Conservation (phyloP, 2,797 vertebrate species). For the Avahi laniger region DNA sequence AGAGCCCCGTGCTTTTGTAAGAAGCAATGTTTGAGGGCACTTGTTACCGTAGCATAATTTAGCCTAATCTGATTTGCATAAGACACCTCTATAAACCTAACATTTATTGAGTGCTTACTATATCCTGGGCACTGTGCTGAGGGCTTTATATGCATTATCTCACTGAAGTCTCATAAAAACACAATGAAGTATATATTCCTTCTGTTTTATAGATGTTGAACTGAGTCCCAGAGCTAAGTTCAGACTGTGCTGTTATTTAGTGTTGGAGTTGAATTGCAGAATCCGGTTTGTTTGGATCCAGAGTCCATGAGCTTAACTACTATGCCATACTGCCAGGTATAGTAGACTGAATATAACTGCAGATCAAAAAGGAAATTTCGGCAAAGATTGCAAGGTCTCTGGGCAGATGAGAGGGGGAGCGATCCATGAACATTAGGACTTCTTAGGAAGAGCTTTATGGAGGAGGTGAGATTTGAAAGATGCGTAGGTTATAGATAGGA, state of each 20-base stretch:
- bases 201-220: constrained; percentile 44
- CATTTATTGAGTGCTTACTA: constrained; percentile 55
- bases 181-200: neutral
- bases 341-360: neutral
- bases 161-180: constrained; percentile 41
- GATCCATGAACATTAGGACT: neutral
- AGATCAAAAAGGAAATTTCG: neutral
- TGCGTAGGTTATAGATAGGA: neutral
- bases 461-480: constrained; percentile 32
- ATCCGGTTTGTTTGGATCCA: neutral
- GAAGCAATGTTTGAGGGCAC: neutral
- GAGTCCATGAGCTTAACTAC: neutral
- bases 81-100: constrained; percentile 40
- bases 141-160: constrained; percentile 33
- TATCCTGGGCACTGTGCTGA: constrained; percentile 29
- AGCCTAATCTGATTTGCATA: constrained; percentile 24
- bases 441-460: constrained; percentile 28
- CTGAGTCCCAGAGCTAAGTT: constrained; percentile 29
- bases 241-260: neutral
- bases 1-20: neutral
- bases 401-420: neutral
- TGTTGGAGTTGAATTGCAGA: constrained; percentile 17
- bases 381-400: neutral
- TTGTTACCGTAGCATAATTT: constrained; percentile 9
- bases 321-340: neutral